Base-by-base conservation (phyloP, 2,888 invertebrate genomes). In the Macrophya alboannulata region DNA sequence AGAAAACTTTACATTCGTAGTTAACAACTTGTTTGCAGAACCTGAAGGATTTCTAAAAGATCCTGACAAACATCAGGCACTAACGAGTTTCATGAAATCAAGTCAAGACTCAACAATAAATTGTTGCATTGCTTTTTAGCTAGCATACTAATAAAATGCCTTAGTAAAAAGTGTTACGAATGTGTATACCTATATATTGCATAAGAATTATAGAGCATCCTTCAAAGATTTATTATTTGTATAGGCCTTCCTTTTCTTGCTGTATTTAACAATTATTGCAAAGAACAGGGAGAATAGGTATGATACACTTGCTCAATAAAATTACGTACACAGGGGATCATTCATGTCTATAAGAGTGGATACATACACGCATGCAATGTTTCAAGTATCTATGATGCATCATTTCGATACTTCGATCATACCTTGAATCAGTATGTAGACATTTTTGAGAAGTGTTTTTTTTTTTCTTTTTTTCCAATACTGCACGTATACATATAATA, bases 1-100 rank as follows among this genome's bases (percentile, higher is more conserved):
- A 37, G 77, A 55, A 55, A 77, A n/a, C 12, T 77, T 17, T 77
- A 77, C 25, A 55, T 77, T 77, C 37, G 77, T 77, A 51, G 55
- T 77, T 55, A 77, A 51, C 77, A 77, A 77, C 55, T 77, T 51
- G 51, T 55, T 77, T 77, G 37, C n/a, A 77, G 55, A 77, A 21
- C 37, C 31, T 77, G 37, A 55, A 51, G 17, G 31, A 77, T 77
- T 48, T n/a, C 40, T 51, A 55, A 55, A 51, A 31, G 31, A 55
- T 55, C 55, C 55, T 77, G 17, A 31, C 77, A 77, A 74, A 74
- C 72, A 45, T 45, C 71, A 71, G 71, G 71, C 71, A 71, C 71
- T 71, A 71, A 71, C 71, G 45, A 74, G 74, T 21, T 74, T 25
- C 48, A 25, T 48, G 48, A 76, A 76, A 48, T 76, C 31, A 55